These are phyloP conservation scores for Pseudotriccus pelzelni DNA, from an alignment of 2,797 vertebrate genomes.

Conservation along the genomic window DNA sequence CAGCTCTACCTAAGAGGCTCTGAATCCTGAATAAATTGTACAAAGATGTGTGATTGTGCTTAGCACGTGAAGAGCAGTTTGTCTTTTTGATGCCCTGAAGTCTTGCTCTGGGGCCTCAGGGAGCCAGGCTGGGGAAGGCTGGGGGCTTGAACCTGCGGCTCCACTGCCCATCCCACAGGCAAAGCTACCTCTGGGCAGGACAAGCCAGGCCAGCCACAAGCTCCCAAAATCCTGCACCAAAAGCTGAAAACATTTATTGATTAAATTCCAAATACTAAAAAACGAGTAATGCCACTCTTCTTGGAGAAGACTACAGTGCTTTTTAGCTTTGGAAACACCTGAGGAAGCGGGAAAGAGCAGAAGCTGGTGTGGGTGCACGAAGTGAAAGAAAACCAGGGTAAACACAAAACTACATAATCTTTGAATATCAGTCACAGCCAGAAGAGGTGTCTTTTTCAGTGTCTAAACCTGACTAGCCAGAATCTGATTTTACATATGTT, in stretches of 20 bases:
- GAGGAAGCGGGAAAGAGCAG: background rate
- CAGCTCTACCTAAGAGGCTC: background rate
- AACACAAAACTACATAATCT: background rate
- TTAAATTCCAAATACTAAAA: background rate
- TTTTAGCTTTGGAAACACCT: background rate
- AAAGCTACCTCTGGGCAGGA: background rate
- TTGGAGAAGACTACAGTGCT: background rate
- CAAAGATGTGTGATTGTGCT: background rate
- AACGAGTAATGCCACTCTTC: background rate
- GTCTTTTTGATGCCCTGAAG: background rate
- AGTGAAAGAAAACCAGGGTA: background rate
- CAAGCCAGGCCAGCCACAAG: background rate
- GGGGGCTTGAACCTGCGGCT: accelerated
- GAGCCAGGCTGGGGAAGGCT: accelerated
- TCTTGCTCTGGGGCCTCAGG: background rate
- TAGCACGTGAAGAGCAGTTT: background rate
- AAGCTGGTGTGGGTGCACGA: background rate
- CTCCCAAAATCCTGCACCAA: background rate
- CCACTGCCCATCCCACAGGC: background rate
- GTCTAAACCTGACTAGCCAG: background rate
- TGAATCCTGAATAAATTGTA: background rate
- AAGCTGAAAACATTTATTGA: background rate
- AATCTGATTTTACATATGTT: background rate
- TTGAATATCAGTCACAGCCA: background rate
- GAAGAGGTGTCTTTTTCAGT: background rate